Evolutionary conservation across 2,797 vertebrate genomes (phyloP).

Genomic region (Cyprinodon diabolis): DNA sequence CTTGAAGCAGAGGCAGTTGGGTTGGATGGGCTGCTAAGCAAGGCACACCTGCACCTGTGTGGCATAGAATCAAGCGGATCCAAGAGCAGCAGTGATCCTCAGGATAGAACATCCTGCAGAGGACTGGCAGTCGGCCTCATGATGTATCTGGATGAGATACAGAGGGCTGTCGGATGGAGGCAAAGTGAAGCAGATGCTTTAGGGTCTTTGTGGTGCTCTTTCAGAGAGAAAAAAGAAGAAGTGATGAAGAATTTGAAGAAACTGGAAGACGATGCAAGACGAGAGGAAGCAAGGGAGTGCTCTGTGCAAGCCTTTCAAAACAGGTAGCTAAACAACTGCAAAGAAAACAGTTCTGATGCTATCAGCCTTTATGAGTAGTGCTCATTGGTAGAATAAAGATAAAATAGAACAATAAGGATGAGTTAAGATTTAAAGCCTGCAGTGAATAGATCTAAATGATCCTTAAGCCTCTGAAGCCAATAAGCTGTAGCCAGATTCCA

Average conservation of each 20-base stretch:
- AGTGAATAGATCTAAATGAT: background rate
- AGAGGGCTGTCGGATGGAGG: conserved; percentile 85
- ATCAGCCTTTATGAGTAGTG: background rate
- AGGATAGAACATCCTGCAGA: conserved; percentile 86
- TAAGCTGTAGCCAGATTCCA: conserved; percentile 23
- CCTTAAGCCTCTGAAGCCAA: background rate
- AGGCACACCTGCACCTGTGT: conserved; percentile 89
- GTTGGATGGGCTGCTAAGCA: conserved; percentile 88
- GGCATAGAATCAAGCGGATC: conserved; percentile 73
- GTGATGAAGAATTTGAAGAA: conserved; percentile 87
- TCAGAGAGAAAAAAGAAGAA: conserved; percentile 86
- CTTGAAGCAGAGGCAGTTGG: conserved; percentile 84
- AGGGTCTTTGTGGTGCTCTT: conserved; percentile 82
- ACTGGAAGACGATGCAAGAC: conserved; percentile 83
- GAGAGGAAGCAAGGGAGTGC: conserved; percentile 81
- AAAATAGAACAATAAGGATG: background rate
- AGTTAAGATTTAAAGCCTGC: conserved; percentile 1
- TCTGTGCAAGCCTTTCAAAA: conserved; percentile 89
- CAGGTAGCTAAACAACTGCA: conserved; percentile 78
- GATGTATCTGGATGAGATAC: conserved; percentile 84
- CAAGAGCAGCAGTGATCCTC: conserved; percentile 74
- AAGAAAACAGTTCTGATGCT: background rate
- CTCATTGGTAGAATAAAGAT: background rate
- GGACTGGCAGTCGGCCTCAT: conserved; percentile 78
- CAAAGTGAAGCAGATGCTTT: conserved; percentile 91